These are phyloP conservation scores for Drosophila mayaguana DNA, from an alignment of 2,888 invertebrate genomes.

Conservation along the genomic window DNA sequence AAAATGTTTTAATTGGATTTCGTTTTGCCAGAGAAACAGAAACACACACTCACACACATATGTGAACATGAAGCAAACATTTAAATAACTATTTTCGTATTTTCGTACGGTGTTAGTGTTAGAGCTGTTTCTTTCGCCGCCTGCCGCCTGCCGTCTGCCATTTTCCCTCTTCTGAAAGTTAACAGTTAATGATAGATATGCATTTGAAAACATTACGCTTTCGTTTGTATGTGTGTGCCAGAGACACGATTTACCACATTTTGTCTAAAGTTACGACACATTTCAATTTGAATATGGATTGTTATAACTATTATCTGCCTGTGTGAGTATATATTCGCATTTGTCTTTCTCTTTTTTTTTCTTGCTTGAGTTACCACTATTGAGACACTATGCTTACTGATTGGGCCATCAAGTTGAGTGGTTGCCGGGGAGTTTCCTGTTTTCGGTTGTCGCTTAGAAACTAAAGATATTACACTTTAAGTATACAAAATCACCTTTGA, in stretches of 20 bases:
- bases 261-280: slow-evolving; percentile 26
- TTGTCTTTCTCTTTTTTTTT: not conserved
- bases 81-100: slow-evolving; percentile 29
- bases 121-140: slow-evolving; percentile 4
- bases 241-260: slow-evolving; percentile 52
- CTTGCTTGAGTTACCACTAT: not conserved
- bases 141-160: slow-evolving; percentile 2
- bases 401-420: slow-evolving; percentile 37
- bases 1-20: slow-evolving; percentile 70
- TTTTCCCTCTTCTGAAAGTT: slow-evolving; percentile 28
- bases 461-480: slow-evolving; percentile 77
- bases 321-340: slow-evolving; percentile 19
- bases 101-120: not conserved
- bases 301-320: slow-evolving; percentile 7
- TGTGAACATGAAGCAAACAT: slow-evolving; percentile 32
- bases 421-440: slow-evolving; percentile 29
- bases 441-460: slow-evolving; percentile 57
- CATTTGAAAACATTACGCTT: slow-evolving; percentile 20
- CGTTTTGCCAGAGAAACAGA: slow-evolving; percentile 28
- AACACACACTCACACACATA: not conserved
- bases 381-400: slow-evolving; percentile 33
- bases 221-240: slow-evolving; percentile 10
- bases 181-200: slow-evolving; percentile 49
- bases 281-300: slow-evolving; percentile 21
- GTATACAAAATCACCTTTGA: slow-evolving; percentile 79